These are phyloP conservation scores for Dermolepida albohirtum DNA, from an alignment of 2,888 invertebrate genomes.

Conservation along the genomic window DNA sequence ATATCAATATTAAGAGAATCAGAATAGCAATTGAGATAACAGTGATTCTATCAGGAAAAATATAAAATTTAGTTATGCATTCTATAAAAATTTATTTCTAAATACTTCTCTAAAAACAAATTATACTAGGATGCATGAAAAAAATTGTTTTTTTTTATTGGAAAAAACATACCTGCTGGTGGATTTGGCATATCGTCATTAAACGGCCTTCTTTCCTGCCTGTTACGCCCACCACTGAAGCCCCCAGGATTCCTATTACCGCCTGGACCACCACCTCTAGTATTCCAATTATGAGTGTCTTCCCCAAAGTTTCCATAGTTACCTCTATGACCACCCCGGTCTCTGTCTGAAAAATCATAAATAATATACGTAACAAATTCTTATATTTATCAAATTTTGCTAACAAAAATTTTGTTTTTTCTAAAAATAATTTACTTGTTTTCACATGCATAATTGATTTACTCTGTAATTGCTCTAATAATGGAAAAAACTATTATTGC, in stretches of 20 bases:
- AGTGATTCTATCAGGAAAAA: too few species aligned
- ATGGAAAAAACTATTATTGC: neutral
- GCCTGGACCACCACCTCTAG: slow-evolving; percentile 58
- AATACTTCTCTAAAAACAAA: too few species aligned
- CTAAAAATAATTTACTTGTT: too few species aligned
- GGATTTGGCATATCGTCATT: slow-evolving; percentile 60
- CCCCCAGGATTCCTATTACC: slow-evolving; percentile 61
- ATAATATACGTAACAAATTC: neutral
- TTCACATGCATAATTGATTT: too few species aligned
- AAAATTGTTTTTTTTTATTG: too few species aligned
- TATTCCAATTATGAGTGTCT: slow-evolving; percentile 63
- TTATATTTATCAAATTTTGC: neutral
- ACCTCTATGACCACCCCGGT: slow-evolving; percentile 66
- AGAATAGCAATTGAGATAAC: too few species aligned
- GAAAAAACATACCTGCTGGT: slow-evolving; percentile 60
- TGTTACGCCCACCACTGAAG: slow-evolving; percentile 52
- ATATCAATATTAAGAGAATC: too few species aligned
- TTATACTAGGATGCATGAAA: too few species aligned
- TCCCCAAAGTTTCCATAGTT: slow-evolving; percentile 67
- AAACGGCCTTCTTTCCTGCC: slow-evolving; percentile 57
- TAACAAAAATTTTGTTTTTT: too few species aligned
- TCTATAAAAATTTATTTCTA: too few species aligned
- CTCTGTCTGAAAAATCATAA: slow-evolving; percentile 58
- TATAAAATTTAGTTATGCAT: too few species aligned
- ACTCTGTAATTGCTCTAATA: too few species aligned